These are phyloP conservation scores for Sitodiplosis mosellana DNA, from an alignment of 1,140 invertebrate species.

Conservation along the genomic window DNA sequence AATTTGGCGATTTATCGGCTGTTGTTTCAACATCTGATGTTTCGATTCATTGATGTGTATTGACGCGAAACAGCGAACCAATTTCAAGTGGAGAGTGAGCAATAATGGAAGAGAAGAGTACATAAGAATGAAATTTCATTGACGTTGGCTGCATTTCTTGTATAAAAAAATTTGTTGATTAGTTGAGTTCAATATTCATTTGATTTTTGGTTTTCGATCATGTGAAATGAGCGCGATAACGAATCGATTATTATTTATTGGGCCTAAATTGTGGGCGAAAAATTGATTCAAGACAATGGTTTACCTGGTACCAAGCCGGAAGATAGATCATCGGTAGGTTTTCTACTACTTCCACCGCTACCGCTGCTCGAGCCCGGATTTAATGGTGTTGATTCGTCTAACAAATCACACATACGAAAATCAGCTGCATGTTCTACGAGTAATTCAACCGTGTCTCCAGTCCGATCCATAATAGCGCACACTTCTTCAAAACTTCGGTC, in stretches of 20 bases:
- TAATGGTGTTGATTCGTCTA: slow-evolving; percentile 33
- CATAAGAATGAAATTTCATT: too few species aligned
- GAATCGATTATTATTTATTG: too few species aligned
- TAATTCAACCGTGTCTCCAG: slow-evolving; percentile 63
- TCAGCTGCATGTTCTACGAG: slow-evolving; percentile 60
- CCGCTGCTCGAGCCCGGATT: slow-evolving; percentile 18
- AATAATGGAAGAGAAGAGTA: too few species aligned
- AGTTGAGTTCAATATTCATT: too few species aligned
- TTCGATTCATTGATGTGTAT: not conserved
- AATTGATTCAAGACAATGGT: slow-evolving; percentile 5
- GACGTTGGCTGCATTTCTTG: too few species aligned
- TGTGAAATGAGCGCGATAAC: too few species aligned
- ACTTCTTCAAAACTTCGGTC: slow-evolving; percentile 84
- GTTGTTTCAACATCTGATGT: not conserved
- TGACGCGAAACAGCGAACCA: not conserved
- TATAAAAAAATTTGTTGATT: too few species aligned
- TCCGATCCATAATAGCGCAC: slow-evolving; percentile 62
- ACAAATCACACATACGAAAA: slow-evolving; percentile 43
- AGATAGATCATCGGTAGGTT: slow-evolving; percentile 18
- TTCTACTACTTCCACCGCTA: slow-evolving; percentile 12
- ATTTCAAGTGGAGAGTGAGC: too few species aligned
- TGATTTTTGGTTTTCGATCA: too few species aligned
- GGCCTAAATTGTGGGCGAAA: too few species aligned
- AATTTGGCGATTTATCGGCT: slow-evolving; percentile 62
- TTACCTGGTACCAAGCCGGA: slow-evolving; percentile 24